A percentile compares a stretch with the other conserved stretches of the same genome.
These are phyloP conservation scores for Charina bottae DNA, from an alignment of 2,113 vertebrate genomes.

Conservation along the genomic window DNA sequence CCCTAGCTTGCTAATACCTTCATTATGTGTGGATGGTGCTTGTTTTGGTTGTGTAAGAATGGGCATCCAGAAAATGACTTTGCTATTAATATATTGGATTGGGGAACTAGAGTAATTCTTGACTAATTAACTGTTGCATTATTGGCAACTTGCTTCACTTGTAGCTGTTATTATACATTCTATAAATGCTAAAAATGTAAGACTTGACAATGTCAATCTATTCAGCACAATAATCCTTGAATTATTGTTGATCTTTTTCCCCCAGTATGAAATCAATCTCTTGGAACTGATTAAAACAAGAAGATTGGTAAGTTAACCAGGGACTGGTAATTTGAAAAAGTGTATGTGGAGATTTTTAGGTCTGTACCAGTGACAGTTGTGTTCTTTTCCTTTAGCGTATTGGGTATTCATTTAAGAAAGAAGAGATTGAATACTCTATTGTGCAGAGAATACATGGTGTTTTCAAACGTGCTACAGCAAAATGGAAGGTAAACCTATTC, in stretches of 20 bases:
- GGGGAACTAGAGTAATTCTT: neutral
- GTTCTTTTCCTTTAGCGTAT: constrained; percentile 77
- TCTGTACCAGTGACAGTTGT: neutral
- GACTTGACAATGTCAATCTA: neutral
- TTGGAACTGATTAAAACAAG: constrained; percentile 93
- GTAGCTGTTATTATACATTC: neutral
- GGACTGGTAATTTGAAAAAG: neutral
- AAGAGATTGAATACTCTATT: constrained; percentile 91
- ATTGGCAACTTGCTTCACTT: neutral
- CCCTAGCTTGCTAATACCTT: neutral
- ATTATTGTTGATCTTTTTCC: neutral
- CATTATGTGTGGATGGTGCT: neutral
- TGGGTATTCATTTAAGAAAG: constrained; percentile 89
- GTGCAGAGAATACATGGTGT: constrained; percentile 83
- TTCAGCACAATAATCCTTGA: neutral
- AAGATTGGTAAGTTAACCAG: constrained; percentile 82
- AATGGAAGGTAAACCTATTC: constrained; percentile 87
- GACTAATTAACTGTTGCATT: neutral
- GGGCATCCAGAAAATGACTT: neutral
- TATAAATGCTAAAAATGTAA: neutral
- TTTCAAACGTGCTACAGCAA: constrained; percentile 87
- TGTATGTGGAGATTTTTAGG: neutral
- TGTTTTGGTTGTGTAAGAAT: neutral
- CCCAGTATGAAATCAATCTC: constrained; percentile 93
- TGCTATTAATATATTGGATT: neutral